Evolutionary conservation across 2,888 invertebrate species (phyloP).

Genomic region (Lasioglossum villosulum): DNA sequence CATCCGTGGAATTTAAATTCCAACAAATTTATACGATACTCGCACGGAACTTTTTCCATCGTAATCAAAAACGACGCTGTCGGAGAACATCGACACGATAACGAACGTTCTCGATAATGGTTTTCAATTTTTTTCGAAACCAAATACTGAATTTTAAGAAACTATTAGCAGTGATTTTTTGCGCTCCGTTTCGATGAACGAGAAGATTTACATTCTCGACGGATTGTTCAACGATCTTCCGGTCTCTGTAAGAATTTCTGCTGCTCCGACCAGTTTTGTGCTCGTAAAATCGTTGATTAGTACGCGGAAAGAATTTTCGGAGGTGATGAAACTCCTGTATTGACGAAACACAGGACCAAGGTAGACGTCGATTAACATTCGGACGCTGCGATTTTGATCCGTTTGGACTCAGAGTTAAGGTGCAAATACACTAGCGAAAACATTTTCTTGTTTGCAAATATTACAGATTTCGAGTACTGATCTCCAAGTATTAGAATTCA

Average conservation of each 20-base stretch:
- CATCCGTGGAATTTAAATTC: background rate
- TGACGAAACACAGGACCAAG: background rate
- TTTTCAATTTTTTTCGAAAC: background rate
- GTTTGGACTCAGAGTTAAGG: background rate
- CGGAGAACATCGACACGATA: background rate
- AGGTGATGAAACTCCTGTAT: constrained; percentile 20
- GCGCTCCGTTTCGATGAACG: background rate
- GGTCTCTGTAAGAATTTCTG: background rate
- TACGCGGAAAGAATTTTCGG: constrained; percentile 18
- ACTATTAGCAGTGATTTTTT: background rate
- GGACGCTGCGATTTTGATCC: background rate
- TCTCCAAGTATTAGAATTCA: background rate
- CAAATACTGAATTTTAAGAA: background rate
- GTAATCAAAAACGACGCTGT: background rate
- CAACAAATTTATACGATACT: background rate
- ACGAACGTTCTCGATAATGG: background rate
- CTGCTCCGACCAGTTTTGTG: background rate
- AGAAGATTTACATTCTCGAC: background rate
- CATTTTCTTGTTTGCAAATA: background rate
- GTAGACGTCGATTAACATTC: constrained; percentile 45
- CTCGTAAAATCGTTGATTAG: background rate
- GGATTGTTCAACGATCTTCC: background rate
- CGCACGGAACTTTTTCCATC: background rate
- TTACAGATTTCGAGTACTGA: background rate
- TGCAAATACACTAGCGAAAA: background rate